These are phyloP conservation scores for Epizoanthus rinbou DNA, from an alignment of 92 coral and sea anemone genomes.

Conservation along the genomic window DNA sequence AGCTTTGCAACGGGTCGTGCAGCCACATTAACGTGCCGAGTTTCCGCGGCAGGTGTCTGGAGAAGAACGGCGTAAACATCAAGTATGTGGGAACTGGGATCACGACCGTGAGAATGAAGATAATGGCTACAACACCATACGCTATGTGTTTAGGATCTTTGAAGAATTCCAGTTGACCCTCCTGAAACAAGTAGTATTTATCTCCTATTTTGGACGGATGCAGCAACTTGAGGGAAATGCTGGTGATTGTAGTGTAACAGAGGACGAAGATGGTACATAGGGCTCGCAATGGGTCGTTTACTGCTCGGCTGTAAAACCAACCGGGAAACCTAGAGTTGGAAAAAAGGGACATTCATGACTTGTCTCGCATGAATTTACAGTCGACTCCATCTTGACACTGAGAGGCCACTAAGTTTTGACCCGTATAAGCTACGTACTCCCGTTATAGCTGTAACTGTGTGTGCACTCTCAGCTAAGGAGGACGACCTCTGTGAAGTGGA, in stretches of 20 bases:
- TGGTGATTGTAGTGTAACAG: conserved; percentile 81
- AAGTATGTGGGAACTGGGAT: conserved; percentile 52
- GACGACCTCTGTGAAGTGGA: too few relatives aligned
- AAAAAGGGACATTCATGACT: background rate
- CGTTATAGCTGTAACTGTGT: too few relatives aligned
- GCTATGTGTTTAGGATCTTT: background rate
- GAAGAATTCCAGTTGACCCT: conserved; percentile 2
- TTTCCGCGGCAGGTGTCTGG: conserved; percentile 24
- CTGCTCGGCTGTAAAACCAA: conserved; percentile 78
- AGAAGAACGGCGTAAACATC: conserved; percentile 53
- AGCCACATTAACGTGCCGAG: conserved; percentile 42
- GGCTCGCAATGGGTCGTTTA: conserved; percentile 80
- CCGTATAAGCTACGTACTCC: too few relatives aligned
- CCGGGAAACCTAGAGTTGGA: conserved; percentile 50
- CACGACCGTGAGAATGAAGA: conserved; percentile 38
- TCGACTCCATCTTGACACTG: too few relatives aligned
- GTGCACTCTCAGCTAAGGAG: too few relatives aligned
- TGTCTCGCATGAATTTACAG: too few relatives aligned
- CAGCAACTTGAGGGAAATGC: conserved; percentile 70
- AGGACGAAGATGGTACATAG: conserved; percentile 90
- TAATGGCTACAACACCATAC: conserved; percentile 28
- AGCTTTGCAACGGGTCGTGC: conserved; percentile 49
- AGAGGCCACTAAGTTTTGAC: too few relatives aligned
- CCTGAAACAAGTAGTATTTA: background rate
- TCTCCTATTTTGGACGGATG: conserved; percentile 54